Evolutionary conservation across 2,888 invertebrate genomes (phyloP), one percentile per base, ranked within the genome.

Genomic region (Cerastis leucographa): DNA sequence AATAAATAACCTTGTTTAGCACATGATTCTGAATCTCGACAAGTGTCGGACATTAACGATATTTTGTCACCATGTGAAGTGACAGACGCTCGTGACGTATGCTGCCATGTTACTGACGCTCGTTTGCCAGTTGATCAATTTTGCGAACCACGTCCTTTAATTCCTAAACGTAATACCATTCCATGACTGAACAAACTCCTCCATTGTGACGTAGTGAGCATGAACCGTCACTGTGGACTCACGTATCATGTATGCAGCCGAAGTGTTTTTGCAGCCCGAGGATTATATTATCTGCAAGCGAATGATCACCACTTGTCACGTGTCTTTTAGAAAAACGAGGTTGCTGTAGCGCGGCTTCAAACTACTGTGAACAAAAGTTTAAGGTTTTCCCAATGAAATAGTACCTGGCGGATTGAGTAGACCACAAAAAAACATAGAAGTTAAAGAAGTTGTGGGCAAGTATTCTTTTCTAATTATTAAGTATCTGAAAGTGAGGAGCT

Each of bases 261-360:
- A 17, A n/a, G 17, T 80, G 78, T 80, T 78, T 80, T 78, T 56
- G 54, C 72, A 78, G 77, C 14, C 54, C 42, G 2, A 29, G 72
- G 54, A 64, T 71, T 35, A 19, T 61, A 19, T 61, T 71, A 80
- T 64, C n/a, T 42, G 22, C n/a, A 17, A 56, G 46, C 19, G 22
- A 42, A 19, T 46, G 22, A 29, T 17, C 44, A 46, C 17, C 22
- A 11, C 6, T 25, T 61, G 19, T 19, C 35, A n/a, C 2, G 14
- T 64, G 29, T 14, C 51, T 44, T n/a, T 7, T 29, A 78, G 51
- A 6, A 14, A 62, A 54, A 29, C 46, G 19, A 49, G 17, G 8
- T 29, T 29, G 19, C 9, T 29, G 59, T 2, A 22, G 11, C 3
- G 19, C 0, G 3, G 1, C 2, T 8, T 4, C 35, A 35, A 40